Evolutionary conservation across 2,113 vertebrate species (phyloP).

Genomic region (Gopherus flavomarginatus): DNA sequence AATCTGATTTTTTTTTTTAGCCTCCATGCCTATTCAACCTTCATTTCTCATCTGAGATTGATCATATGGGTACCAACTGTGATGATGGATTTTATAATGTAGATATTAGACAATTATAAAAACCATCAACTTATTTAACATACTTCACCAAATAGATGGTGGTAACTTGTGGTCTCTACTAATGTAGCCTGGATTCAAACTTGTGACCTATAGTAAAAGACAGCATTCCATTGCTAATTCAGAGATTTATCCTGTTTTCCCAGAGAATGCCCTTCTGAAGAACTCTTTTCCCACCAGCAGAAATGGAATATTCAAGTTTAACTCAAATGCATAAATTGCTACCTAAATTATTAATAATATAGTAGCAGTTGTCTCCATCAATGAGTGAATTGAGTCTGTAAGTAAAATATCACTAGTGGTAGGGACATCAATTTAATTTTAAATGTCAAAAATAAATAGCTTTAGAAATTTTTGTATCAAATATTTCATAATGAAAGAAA

Average conservation of each 20-base stretch:
- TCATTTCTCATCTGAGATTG: background rate
- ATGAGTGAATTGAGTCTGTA: constrained; percentile 24
- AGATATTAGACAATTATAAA: constrained; percentile 40
- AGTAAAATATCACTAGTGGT: background rate
- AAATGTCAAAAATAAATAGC: background rate
- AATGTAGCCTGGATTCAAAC: background rate
- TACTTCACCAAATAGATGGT: background rate
- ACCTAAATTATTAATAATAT: background rate
- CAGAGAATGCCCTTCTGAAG: background rate
- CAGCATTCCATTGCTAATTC: background rate
- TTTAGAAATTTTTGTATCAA: background rate
- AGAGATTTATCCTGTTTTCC: background rate
- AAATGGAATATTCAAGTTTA: background rate
- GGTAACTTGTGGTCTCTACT: background rate
- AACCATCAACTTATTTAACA: constrained; percentile 28
- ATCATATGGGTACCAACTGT: background rate
- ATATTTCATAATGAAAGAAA: background rate
- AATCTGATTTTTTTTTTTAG: constrained; percentile 12
- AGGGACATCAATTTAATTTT: background rate
- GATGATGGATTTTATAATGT: constrained; percentile 32
- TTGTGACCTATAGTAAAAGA: background rate
- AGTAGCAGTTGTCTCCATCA: background rate
- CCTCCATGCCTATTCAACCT: background rate
- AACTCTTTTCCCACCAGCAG: background rate
- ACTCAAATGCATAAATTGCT: background rate